Base-by-base conservation (phyloP, 2,797 vertebrate genomes). In the Eurystomus glaucurus region DNA sequence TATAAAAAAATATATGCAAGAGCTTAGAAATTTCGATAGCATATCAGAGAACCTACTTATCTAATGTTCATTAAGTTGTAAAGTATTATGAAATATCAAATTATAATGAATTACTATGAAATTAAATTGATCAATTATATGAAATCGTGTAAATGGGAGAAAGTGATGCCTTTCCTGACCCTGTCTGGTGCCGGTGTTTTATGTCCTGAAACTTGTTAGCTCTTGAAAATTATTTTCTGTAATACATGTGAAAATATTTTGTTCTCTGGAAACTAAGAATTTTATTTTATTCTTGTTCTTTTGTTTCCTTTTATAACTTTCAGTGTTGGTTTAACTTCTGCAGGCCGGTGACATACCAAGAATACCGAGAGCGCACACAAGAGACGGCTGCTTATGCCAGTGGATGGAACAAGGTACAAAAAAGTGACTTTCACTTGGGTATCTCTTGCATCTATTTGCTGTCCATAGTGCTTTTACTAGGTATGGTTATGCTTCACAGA, bases 401-500 rank as follows among this genome's bases (percentile, higher is more conserved):
- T 31, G 99, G 98, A 72, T 99, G 99, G 99, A 99, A 93, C 96
- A 99, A 99, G 99, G 99, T 99, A 98, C 96, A 96, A 79, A 48
- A 46, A 85, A 85, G 35, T 65, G 69, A 35, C 43, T 55, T 95
- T 46, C 85, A 39, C 48, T 91, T 65, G 62, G 43, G 12, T 69
- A 8, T 74, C 25, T 76, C 77, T 90, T 1, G 0, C 41, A 58
- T 45, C 74, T 66, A 21, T 37, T 88, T 91, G 31, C 46, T 89
- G 57, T n/a, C 48, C 22, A 1, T 2, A 1, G 4, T 71, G 21
- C 15, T 85, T 90, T 60, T 70, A 3, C 37, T 43, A 9, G 25
- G 4, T 28, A 7, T 43, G 65, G 14, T 4, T 76, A 17, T 31
- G 35, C 55, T 68, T 71, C 68, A 19, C 11, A 78, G 50, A 81